Base-by-base conservation (phyloP, 2,797 vertebrate species). In the Carapus acus region DNA sequence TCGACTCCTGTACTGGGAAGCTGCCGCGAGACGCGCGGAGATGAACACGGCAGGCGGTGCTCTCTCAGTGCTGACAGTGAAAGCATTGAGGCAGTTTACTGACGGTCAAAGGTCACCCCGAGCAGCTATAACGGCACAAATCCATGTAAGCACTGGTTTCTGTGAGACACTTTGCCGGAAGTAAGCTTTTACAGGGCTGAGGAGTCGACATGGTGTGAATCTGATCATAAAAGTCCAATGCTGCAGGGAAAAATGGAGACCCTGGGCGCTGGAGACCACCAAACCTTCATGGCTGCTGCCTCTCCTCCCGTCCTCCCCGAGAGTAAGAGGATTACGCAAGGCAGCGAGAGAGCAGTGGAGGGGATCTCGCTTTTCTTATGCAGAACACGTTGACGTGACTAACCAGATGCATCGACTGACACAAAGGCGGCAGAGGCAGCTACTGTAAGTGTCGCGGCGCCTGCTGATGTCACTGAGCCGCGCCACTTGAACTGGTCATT, bases 21-120 rank as follows among this genome's bases (percentile, higher is more conserved):
- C 37, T 47, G 38, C 43, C 21, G 18, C 38, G 57, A 20, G 40
- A 59, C 49, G n/a, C n/a, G n/a, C n/a, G n/a, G n/a, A n/a, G n/a
- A n/a, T n/a, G n/a, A n/a, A n/a, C n/a, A n/a, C n/a, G n/a, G n/a
- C n/a, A n/a, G n/a, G n/a, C n/a, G n/a, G n/a, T n/a, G n/a, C n/a
- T n/a, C n/a, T n/a, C n/a, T n/a, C n/a, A n/a, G n/a, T n/a, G n/a
- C 24, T 23, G 43, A 62, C 50, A 54, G 58, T 58, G 36, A 45
- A 58, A 58, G 39, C 54, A 70, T 81, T 71, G 55, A 74, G 66
- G 29, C 34, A 18, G 7, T 31, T 18, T 45, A 56, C 22, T 53
- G 60, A 67, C 70, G 40, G 53, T 43, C 20, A 47, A 27, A 39
- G 55, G 62, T 36, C 13, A n/a, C n/a, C n/a, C n/a, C n/a, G n/a